Conservation (phyloP, 2,113 vertebrate genomes). For the Sander lucioperca region DNA sequence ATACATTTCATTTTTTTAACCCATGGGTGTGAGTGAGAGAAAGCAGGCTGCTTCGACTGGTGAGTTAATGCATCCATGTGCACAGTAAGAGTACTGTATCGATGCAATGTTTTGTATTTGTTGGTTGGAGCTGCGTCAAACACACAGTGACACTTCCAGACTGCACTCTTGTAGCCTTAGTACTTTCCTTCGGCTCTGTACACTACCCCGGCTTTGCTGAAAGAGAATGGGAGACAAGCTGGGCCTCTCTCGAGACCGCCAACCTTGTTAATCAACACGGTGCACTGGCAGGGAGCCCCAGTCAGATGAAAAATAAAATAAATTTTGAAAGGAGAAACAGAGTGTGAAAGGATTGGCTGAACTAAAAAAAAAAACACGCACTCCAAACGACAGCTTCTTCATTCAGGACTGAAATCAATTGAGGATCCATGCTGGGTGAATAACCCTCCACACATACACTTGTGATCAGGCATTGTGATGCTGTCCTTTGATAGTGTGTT, state of each 20-base stretch:
- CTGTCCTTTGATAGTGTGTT: conserved; percentile 43
- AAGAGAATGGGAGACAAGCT: conserved; percentile 87
- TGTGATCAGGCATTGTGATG: conserved; percentile 45
- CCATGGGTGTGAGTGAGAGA: conserved; percentile 13
- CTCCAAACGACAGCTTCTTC: conserved; percentile 57
- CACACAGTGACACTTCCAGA: conserved; percentile 68
- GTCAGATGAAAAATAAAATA: conserved; percentile 84
- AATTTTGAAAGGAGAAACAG: conserved; percentile 74
- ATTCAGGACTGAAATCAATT: conserved; percentile 52
- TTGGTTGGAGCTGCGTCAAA: conserved; percentile 53
- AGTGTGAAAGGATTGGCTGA: conserved; percentile 68
- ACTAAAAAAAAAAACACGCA: conserved; percentile 54
- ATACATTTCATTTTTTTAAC: conserved; percentile 32
- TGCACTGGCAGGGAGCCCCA: conserved; percentile 79
- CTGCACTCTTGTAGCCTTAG: conserved; percentile 61
- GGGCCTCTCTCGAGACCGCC: conserved; percentile 72
- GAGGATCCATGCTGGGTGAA: conserved; percentile 44
- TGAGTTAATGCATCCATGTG: conserved; percentile 54
- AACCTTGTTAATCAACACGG: conserved; percentile 86
- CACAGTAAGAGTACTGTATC: conserved; percentile 38
- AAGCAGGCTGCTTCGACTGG: conserved; percentile 24
- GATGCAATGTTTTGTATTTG: conserved; percentile 57
- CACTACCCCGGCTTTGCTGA: conserved; percentile 73
- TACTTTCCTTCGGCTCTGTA: conserved; percentile 64
- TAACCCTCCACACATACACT: conserved; percentile 48